Conservation (phyloP, 2,888 invertebrate species). For the Luffia ferchaultella region DNA sequence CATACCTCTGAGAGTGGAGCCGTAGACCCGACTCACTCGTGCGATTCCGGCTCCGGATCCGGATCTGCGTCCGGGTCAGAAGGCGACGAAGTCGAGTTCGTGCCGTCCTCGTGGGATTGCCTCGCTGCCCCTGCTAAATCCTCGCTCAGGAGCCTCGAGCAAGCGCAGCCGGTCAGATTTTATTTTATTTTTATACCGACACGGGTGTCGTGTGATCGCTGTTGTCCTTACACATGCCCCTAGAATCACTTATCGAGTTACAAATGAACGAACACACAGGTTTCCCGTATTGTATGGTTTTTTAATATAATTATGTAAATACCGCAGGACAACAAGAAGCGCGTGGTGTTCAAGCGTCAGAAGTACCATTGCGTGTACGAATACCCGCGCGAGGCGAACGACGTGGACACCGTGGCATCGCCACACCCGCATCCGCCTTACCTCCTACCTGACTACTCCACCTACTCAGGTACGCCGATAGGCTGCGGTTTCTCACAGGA, state of each 20-base stretch:
- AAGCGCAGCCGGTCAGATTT: slow-evolving; percentile 30
- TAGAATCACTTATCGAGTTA: too few relatives aligned
- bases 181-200: background rate
- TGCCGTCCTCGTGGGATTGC: slow-evolving; percentile 84
- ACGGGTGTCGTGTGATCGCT: too few relatives aligned
- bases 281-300: background rate
- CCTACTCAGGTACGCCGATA: slow-evolving; percentile 59
- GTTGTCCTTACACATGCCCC: too few relatives aligned
- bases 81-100: slow-evolving; percentile 76
- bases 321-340: slow-evolving; percentile 69
- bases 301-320: background rate
- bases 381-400: slow-evolving; percentile 77
- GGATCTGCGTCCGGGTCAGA: slow-evolving; percentile 41
- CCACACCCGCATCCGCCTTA: slow-evolving; percentile 31
- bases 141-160: slow-evolving; percentile 61
- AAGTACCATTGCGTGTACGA: slow-evolving; percentile 86
- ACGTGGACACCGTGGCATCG: slow-evolving; percentile 23
- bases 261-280: background rate
- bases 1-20: slow-evolving; percentile 13
- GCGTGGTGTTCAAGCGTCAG: slow-evolving; percentile 84
- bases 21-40: slow-evolving; percentile 15
- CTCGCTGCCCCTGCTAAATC: slow-evolving; percentile 79
- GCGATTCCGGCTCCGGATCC: slow-evolving; percentile 36
- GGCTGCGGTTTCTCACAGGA: background rate
- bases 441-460: slow-evolving; percentile 54